A percentile compares a stretch with the other conserved stretches of the same genome.
Evolutionary conservation across 2,797 vertebrate species (phyloP).

Genomic region (Clamator glandarius): DNA sequence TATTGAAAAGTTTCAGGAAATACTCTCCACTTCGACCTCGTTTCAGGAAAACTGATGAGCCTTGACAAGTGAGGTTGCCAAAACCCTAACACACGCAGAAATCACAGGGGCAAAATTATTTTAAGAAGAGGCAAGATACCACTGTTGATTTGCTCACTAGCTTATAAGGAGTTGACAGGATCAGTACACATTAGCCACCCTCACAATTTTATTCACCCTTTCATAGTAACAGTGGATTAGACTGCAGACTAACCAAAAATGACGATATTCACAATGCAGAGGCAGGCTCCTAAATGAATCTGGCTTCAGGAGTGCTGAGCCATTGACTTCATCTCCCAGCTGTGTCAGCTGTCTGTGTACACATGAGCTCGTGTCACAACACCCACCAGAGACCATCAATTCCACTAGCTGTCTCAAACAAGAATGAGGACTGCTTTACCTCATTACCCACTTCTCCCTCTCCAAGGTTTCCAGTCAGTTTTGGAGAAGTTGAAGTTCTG

Average conservation of each 20-base stretch:
- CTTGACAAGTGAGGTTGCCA: not conserved
- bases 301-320: not conserved
- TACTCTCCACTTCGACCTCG: not conserved
- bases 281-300: not conserved
- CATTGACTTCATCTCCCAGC: not conserved
- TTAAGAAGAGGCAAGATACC: not conserved
- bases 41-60: not conserved
- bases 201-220: not conserved
- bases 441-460: not conserved
- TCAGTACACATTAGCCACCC: rapidly evolving
- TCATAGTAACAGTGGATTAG: not conserved
- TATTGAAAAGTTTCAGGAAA: not conserved
- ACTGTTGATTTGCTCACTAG: not conserved
- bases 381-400: not conserved
- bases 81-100: not conserved
- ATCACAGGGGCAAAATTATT: not conserved
- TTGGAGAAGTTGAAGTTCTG: not conserved
- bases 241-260: not conserved
- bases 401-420: not conserved
- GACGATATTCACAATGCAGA: not conserved
- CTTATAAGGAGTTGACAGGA: not conserved
- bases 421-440: not conserved
- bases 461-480: not conserved
- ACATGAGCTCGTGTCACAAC: not conserved
- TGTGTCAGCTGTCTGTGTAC: not conserved